Base-by-base conservation (phyloP, 30 jellyfish, hydroid and myxozoan genomes). In the Sanderia malayensis region DNA sequence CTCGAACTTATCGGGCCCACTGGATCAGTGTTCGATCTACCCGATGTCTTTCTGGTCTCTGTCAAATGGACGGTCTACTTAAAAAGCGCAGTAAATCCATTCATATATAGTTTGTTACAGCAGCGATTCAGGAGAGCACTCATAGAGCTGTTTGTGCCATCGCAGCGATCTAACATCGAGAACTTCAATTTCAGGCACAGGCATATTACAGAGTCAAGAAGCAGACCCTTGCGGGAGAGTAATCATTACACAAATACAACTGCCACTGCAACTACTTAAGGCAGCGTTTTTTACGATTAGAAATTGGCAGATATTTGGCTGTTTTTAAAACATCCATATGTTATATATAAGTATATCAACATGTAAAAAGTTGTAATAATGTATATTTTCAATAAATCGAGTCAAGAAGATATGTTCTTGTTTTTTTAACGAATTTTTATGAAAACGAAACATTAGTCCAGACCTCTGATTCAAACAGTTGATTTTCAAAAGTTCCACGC, bases 51-150 rank as follows among this genome's bases (percentile, higher is more conserved):
- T 27, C 79, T 79, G 26, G 67, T 79, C 4, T 79, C 94, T 1
- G 18, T 79, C 10, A 86, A 86, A 49, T 86, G 94, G 96, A 61
- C 82, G 11, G 85, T 87, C n/a, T 86, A 78, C 59, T 73, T 87
- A 46, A 86, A 86, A 59, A 86, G 96, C 47, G 82, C 94, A 2
- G 79, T 86, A 1, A 78, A 86, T 41, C 96, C 96, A 3, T 86
- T 86, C 32, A 60, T 86, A 9, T 86, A 86, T 72, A 76, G 94
- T 70, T 76, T 86, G 1, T 47, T 78, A 28, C 96, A 86, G 71
- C 62, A 86, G 67, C 67, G 96, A 9, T 86, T 79, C 85, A 76
- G 93, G 27, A 86, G 52, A 55, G 96, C 93, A 0, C 49, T 86
- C 22, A 6, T 67, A 1, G 88, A 74, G 46, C 73, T 83, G n/a